phyloP scores from a whole-genome alignment of 2,888 invertebrate species.

The Nomada lathburiana region DNA sequence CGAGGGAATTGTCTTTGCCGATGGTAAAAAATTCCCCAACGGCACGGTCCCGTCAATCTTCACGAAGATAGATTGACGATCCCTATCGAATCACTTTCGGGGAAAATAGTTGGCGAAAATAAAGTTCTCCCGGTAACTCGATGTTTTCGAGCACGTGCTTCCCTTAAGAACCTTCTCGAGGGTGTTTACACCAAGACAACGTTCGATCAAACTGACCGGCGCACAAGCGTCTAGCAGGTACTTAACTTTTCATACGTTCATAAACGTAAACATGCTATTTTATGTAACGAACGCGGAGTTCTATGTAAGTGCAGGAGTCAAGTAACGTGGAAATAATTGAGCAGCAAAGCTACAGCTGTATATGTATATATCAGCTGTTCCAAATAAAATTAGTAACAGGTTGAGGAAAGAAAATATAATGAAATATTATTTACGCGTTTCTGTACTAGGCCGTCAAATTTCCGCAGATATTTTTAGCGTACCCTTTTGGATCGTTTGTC shows the following conservation, averaged over 20 bases:
- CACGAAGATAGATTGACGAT: constrained; percentile 29
- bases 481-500: constrained; percentile 12
- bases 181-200: constrained; percentile 15
- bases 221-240: not conserved
- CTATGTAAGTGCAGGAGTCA: no score
- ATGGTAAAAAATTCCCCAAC: constrained; percentile 7
- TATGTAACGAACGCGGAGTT: not conserved
- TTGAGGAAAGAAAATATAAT: no score
- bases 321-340: no score
- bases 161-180: constrained; percentile 20
- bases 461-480: not conserved
- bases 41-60: constrained; percentile 24
- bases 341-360: no score
- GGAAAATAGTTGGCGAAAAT: constrained; percentile 25
- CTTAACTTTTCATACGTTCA: not conserved
- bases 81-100: constrained; percentile 18
- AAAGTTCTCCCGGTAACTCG: constrained; percentile 2
- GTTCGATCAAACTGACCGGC: constrained; percentile 33
- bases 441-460: constrained; percentile 10
- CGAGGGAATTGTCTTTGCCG: constrained; percentile 14
- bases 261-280: not conserved
- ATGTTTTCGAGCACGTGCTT: constrained; percentile 15
- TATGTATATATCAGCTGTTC: no score
- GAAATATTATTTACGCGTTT: not conserved
- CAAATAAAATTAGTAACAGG: no score